Base-by-base conservation (phyloP, 2,888 invertebrate species). In the Diarsia rubi region DNA sequence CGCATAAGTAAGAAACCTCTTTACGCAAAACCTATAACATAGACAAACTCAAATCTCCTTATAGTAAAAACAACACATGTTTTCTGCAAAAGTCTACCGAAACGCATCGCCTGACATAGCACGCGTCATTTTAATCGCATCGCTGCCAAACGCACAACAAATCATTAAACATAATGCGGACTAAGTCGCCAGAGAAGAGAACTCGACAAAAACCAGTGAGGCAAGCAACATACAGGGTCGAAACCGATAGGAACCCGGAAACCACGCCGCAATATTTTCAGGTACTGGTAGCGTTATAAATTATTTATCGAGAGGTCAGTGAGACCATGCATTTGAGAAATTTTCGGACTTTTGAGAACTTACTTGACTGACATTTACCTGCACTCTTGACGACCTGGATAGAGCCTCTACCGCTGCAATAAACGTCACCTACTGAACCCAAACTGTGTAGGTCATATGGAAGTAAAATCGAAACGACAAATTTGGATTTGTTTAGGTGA, bases 261-360 rank as follows among this genome's bases (percentile, higher is more conserved):
- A 91, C 91, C 59, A 89, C 90, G 79, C 91, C 92, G 69, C 94
- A 94, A 86, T 94, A 93, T 91, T 95, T 95, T 93, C 95, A 95
- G 94, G 95, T 95, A 90, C 82, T 66, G 59, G 78, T 69, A 68
- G 69, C 69, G 54, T 78, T 89, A 88, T 88, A 85, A 79, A 89
- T 84, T 76, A 86, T 86, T 83, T 83, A 86, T 87, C 63, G 66
- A 64, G n/a, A 21, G 12, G 31, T 27, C 66, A 80, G 78, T 79
- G 71, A 11, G 60, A 73, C 88, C 85, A 88, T 84, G 82, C 54
- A 62, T 84, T 78, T 19, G 12, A 47, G 54, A 77, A 75, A 66
- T 27, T 3, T 16, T 49, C 11, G 67, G 76, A 68, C 37, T n/a
- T 37, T 60, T 37, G 5, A 6, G 37, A 37, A 37, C 37, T 37